Base-by-base conservation (phyloP, 2,113 vertebrate species). In the Erythrolamprus reginae region DNA sequence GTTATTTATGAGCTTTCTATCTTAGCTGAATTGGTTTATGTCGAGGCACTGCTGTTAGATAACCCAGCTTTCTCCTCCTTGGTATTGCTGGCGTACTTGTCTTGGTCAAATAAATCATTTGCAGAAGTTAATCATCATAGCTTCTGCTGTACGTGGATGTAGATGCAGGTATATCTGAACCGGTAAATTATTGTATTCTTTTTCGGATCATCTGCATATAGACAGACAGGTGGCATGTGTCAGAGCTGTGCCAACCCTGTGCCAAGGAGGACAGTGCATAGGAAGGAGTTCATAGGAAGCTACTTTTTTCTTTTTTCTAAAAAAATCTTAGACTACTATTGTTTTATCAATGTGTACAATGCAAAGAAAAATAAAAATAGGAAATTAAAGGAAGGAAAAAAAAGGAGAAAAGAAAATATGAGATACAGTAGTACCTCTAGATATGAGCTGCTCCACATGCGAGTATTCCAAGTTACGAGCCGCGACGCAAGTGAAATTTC, bases 1-100 rank as follows among this genome's bases (percentile, higher is more conserved):
- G 38, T 84, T 91, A 91, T 91, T 91, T 91, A 91, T 91, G 90
- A 77, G 90, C 47, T 83, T 55, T 58, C 15, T 58, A 88, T 91
- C 86, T 88, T 87, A 33, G 77, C 53, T 61, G 90, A 50, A 83
- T 88, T 91, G 90, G 90, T 88, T 88, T 84, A 47, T 84, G 58
- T 47, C 5, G n/a, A 87, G n/a, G 52, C 52, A 42, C n/a, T 91
- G n/a, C 42, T 88, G 38, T 91, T 77, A 51, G 42, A n/a, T 23
- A 88, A 23, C 12, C 70, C 70, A 88, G 26, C 53, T 48, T 82
- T 88, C n/a, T 23, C 17, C 5, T 12, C 33, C n/a, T 61, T 86
- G 82, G 13, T 50, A 33, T 83, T 21, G 70, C 77, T 83, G 45
- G 70, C n/a, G 26, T 83, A 61, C 53, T 84, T 58, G 47, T 65